Conservation (phyloP, 2,797 vertebrate species). For the Phaenicophaeus curvirostris region DNA sequence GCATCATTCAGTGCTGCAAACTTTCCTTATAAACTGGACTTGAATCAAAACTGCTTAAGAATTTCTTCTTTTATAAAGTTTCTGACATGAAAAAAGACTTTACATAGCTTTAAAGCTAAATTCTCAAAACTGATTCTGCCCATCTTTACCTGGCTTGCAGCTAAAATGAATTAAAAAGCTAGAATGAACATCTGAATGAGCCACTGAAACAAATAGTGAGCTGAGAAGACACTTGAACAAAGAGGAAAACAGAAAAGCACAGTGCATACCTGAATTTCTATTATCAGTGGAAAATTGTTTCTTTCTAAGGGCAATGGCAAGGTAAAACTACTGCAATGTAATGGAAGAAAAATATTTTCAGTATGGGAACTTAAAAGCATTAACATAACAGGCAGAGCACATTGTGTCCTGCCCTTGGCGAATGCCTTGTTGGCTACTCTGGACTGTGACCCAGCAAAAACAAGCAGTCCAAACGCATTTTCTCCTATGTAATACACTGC, state of each 20-base stretch:
- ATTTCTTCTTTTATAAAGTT: not conserved
- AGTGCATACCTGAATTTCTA: not conserved
- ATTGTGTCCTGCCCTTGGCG: conserved; percentile 31
- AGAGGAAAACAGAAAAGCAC: not conserved
- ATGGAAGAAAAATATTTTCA: conserved; percentile 3
- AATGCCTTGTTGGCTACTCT: conserved; percentile 4
- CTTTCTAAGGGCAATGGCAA: conserved; percentile 23
- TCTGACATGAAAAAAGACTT: not conserved
- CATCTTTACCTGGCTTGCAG: not conserved
- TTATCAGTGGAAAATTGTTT: not conserved
- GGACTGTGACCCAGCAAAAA: conserved; percentile 26
- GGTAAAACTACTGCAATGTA: not conserved
- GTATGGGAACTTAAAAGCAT: not conserved
- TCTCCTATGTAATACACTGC: not conserved
- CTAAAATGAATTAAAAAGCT: not conserved
- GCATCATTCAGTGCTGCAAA: not conserved
- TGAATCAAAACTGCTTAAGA: not conserved
- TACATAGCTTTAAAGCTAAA: not conserved
- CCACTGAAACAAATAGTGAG: not conserved
- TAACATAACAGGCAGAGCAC: conserved; percentile 50
- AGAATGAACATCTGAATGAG: not conserved
- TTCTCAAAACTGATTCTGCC: not conserved
- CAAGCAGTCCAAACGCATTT: conserved; percentile 7
- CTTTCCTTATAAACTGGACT: not conserved
- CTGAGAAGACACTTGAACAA: not conserved